Percentiles rank a stretch among this genome's conserved stretches.
These are phyloP conservation scores for cat (Felis catus) DNA, from an alignment of 2,113 vertebrate species.

Conservation along the genomic window F.catus_Fca126_mat1.0 CM031420.1:129967001-129967500, in stretches of 20 bases:
- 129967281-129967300: background rate
- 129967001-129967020: background rate
- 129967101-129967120: background rate
- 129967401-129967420: background rate
- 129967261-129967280: background rate
- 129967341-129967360: background rate
- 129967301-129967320: constrained; percentile 22
- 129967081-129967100: constrained; percentile 29
- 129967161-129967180: background rate
- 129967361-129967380: background rate
- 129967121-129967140: background rate
- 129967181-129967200: background rate
- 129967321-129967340: background rate
- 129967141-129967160: background rate
- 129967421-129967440: background rate
- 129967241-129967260: background rate
- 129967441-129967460: background rate
- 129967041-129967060: background rate
- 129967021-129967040: background rate
- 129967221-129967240: background rate
- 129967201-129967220: background rate
- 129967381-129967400: background rate
- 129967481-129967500: background rate
- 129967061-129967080: background rate
- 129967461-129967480: background rate